These are phyloP conservation scores for Synanthedon formicaeformis DNA, from an alignment of 2,888 invertebrate genomes.

Conservation along the genomic window DNA sequence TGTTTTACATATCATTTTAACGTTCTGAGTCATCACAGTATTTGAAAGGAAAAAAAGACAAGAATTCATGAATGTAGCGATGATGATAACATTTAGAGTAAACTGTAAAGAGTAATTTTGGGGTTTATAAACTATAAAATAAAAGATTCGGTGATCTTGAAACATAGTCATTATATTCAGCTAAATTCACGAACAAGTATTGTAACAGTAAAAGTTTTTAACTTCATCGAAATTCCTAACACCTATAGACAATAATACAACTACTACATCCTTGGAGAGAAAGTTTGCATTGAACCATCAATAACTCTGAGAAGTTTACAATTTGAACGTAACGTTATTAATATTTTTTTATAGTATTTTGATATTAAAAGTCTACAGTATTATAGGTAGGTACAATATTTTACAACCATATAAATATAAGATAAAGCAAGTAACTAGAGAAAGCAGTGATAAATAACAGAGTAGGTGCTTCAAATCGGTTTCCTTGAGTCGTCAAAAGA, in stretches of 20 bases:
- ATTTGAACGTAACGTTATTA: constrained; percentile 51
- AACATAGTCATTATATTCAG: constrained; percentile 66
- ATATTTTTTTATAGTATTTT: constrained; percentile 42
- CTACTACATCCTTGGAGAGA: constrained; percentile 52
- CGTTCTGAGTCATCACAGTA: constrained; percentile 68
- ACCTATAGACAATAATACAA: constrained; percentile 19
- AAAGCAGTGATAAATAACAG: constrained; percentile 37
- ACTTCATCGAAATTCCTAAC: constrained; percentile 39
- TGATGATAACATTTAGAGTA: constrained; percentile 39
- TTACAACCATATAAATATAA: constrained; percentile 46
- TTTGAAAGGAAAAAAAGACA: constrained; percentile 31
- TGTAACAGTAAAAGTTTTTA: constrained; percentile 19
- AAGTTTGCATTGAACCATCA: constrained; percentile 68
- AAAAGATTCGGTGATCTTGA: constrained; percentile 56
- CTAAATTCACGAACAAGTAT: constrained; percentile 49
- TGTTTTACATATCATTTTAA: background rate
- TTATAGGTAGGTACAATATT: constrained; percentile 43
- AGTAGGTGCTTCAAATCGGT: background rate
- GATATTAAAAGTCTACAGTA: constrained; percentile 54
- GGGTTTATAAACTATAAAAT: constrained; percentile 40
- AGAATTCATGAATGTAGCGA: constrained; percentile 43
- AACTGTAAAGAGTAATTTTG: constrained; percentile 19
- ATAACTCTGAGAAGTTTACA: constrained; percentile 34
- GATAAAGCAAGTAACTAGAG: constrained; percentile 40
- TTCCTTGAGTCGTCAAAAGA: too few relatives aligned